These are phyloP conservation scores for Micromussa lordhowensis DNA, from an alignment of 92 coral and sea anemone species.

Conservation along the genomic window DNA sequence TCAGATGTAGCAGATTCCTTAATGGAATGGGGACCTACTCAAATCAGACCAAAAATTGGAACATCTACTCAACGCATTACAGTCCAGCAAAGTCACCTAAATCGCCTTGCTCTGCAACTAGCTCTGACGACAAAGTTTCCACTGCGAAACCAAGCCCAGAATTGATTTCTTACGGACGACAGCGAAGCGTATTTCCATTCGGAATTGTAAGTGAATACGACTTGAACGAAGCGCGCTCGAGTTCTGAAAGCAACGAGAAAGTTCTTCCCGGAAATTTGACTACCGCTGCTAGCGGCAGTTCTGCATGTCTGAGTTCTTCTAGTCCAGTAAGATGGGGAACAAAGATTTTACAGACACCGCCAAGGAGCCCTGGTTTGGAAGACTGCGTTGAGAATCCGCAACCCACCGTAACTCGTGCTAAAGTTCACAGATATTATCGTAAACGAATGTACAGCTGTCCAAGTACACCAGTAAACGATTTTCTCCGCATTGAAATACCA, in stretches of 20 bases:
- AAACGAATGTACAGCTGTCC: conserved; percentile 39
- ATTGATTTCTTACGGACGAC: conserved; percentile 13
- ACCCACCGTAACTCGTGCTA: neutral
- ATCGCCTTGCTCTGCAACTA: neutral
- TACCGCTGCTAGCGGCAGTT: conserved; percentile 7
- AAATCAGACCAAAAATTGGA: conserved; percentile 1
- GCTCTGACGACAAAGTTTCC: neutral
- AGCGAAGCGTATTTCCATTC: conserved; percentile 27
- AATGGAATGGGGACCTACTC: conserved; percentile 1
- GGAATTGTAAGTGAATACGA: conserved; percentile 39
- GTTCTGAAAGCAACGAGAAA: neutral
- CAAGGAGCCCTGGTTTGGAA: neutral
- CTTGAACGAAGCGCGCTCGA: neutral
- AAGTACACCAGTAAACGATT: neutral
- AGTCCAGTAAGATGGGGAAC: conserved; percentile 38
- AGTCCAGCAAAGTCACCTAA: neutral
- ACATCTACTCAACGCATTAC: conserved; percentile 13
- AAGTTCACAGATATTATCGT: conserved; percentile 1
- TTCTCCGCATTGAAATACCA: conserved; percentile 32
- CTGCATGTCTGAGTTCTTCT: neutral
- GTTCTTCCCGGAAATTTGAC: neutral
- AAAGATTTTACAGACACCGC: conserved; percentile 7
- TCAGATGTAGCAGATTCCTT: neutral
- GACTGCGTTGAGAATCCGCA: neutral
- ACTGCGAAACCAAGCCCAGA: neutral